Evolutionary conservation across 2,797 vertebrate genomes (phyloP).

Genomic region (Discoglossus pictus): DNA sequence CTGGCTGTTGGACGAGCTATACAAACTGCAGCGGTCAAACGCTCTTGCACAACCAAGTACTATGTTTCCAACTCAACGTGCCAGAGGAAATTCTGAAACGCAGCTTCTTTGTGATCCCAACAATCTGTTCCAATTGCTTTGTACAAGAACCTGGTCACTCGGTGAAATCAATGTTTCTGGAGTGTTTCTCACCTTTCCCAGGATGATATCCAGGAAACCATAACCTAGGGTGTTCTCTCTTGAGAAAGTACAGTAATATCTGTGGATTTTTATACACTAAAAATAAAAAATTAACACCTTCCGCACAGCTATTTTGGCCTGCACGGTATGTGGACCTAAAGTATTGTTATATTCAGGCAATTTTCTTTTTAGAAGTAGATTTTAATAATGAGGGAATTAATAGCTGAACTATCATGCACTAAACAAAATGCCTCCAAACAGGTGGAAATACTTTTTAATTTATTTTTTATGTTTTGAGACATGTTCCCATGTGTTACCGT

Average conservation of each 20-base stretch:
- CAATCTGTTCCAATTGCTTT: slow-evolving; percentile 32
- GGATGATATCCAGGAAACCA: neutral
- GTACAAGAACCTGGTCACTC: slow-evolving; percentile 28
- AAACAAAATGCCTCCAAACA: too few species aligned
- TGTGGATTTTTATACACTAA: too few species aligned
- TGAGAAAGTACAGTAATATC: neutral
- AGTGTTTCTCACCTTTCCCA: neutral
- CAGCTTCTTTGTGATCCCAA: slow-evolving; percentile 25
- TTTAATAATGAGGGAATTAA: too few species aligned
- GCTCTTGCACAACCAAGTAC: slow-evolving; percentile 33
- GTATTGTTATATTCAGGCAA: too few species aligned
- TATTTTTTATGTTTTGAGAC: too few species aligned
- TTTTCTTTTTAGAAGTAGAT: too few species aligned
- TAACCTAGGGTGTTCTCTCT: neutral
- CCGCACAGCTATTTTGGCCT: too few species aligned
- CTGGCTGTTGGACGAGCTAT: slow-evolving; percentile 34
- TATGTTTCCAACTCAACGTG: slow-evolving; percentile 32
- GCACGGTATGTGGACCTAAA: too few species aligned
- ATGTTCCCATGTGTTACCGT: too few species aligned
- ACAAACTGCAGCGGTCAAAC: slow-evolving; percentile 33
- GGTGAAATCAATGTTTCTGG: slow-evolving; percentile 9
- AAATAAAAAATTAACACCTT: too few species aligned
- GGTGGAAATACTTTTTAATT: too few species aligned
- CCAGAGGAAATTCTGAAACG: slow-evolving; percentile 38
- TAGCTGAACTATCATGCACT: too few species aligned